Evolutionary conservation across 2,797 vertebrate genomes (phyloP).

Genomic region (Neostethus bicornis): DNA sequence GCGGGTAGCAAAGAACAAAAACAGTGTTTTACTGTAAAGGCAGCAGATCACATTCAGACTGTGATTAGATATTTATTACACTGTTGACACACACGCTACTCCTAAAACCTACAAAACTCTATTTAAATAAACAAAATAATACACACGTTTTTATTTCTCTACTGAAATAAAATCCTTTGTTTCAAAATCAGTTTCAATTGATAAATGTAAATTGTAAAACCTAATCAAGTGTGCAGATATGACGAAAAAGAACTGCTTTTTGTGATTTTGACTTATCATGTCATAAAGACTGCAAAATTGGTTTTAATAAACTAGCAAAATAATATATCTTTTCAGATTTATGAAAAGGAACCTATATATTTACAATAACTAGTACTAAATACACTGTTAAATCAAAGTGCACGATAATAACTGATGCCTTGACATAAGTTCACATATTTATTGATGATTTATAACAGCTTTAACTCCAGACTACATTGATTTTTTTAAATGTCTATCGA

Average conservation of each 20-base stretch:
- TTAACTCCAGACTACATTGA: conserved; percentile 39
- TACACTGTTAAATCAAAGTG: neutral
- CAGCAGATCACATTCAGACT: neutral
- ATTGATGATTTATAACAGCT: conserved; percentile 11
- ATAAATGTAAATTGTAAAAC: too few relatives aligned
- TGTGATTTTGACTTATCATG: too few relatives aligned
- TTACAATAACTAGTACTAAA: neutral
- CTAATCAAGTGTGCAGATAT: too few relatives aligned
- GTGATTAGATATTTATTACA: conserved; percentile 4
- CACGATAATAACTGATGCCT: neutral
- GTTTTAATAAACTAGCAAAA: too few relatives aligned
- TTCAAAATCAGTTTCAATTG: neutral
- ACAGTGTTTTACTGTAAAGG: conserved; percentile 8
- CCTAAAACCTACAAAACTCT: neutral
- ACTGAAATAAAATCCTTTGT: neutral
- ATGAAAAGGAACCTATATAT: neutral
- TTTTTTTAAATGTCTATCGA: conserved; percentile 37
- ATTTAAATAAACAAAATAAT: neutral
- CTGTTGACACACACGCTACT: conserved; percentile 1
- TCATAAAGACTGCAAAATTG: too few relatives aligned
- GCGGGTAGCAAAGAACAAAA: conserved; percentile 5
- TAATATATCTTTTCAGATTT: too few relatives aligned
- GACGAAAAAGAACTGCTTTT: too few relatives aligned
- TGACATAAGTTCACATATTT: neutral
- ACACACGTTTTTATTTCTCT: neutral